Conservation (phyloP, 1,140 invertebrate genomes). For the Pseudomyrmex sp. region DNA sequence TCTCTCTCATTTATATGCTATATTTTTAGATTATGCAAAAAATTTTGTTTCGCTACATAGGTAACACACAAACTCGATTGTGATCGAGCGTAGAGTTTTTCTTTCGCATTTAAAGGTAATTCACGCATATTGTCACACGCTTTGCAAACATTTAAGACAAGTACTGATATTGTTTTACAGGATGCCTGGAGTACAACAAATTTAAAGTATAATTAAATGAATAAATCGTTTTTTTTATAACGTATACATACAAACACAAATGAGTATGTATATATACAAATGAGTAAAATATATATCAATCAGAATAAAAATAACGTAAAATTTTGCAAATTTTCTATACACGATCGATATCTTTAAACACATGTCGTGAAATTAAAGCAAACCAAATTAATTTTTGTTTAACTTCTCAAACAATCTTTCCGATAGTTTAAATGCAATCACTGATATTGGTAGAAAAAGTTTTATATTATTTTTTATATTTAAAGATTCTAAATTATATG, state of each 20-base stretch:
- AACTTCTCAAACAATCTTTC: background rate
- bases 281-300: conserved; percentile 19
- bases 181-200: conserved; percentile 70
- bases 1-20: background rate
- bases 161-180: conserved; percentile 73
- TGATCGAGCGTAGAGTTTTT: conserved; percentile 50
- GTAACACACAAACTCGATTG: conserved; percentile 1
- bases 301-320: conserved; percentile 2
- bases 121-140: conserved; percentile 48
- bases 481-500: background rate
- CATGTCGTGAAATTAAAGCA: conserved; percentile 33
- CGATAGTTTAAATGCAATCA: background rate
- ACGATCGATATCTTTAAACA: conserved; percentile 13
- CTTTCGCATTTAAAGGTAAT: conserved; percentile 68
- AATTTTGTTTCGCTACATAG: conserved; percentile 53
- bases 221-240: conserved; percentile 43
- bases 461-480: background rate
- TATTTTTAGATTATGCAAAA: background rate
- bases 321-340: conserved; percentile 16
- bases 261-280: conserved; percentile 19
- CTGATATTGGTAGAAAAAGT: background rate
- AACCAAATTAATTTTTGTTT: background rate
- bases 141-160: conserved; percentile 57
- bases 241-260: background rate
- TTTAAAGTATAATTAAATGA: conserved; percentile 71